Evolutionary conservation across 2,888 invertebrate species (phyloP), one percentile per base, ranked within the genome.

Genomic region (Spatulosminthurus flaviceps): DNA sequence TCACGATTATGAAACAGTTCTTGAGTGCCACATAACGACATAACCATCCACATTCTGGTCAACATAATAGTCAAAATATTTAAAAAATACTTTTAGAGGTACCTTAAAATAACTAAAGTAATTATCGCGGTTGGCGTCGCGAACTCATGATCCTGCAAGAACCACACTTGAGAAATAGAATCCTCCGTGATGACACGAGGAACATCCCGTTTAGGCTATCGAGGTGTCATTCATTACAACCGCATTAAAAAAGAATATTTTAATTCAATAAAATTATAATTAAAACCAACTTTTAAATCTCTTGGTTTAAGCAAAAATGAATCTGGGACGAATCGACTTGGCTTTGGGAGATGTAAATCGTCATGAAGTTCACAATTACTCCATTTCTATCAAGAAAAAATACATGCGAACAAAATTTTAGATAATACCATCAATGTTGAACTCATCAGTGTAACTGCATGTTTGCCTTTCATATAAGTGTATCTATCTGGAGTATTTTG

Each of bases 91-190:
- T 42, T 26, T 51, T n/a, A 73, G 21, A 64, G 85, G 86, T 88
- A 93, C 94, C 93, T 93, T 43, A 92, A 91, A 82, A 95, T 90
- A 86, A 94, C 93, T 85, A 95, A 92, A 75, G 91, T 93, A 82
- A 95, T 88, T 86, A 92, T 93, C 0, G 94, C 92, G 88, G 96
- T 97, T 0, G 98, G 98, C 80, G 97, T 89, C 13, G 92, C 88
- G 87, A 94, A 98, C 87, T 95, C 94, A 85, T 93, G 93, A 88
- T 98, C 98, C 87, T 96, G 95, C 86, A 96, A 96, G 88, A 92
- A 97, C 98, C 98, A 98, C 0, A 96, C 89, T 78, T 97, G 89
- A 86, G 93, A 91, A 67, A 94, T 89, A 0, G 93, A 91, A 0
- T 93, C 93, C 86, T 97, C 95, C 89, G 92, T 91, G 77, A 95